Percentiles rank a stretch among this genome's conserved stretches.
phyloP scores from a whole-genome alignment of 2,888 invertebrate genomes.

The Cantharis rustica region DNA sequence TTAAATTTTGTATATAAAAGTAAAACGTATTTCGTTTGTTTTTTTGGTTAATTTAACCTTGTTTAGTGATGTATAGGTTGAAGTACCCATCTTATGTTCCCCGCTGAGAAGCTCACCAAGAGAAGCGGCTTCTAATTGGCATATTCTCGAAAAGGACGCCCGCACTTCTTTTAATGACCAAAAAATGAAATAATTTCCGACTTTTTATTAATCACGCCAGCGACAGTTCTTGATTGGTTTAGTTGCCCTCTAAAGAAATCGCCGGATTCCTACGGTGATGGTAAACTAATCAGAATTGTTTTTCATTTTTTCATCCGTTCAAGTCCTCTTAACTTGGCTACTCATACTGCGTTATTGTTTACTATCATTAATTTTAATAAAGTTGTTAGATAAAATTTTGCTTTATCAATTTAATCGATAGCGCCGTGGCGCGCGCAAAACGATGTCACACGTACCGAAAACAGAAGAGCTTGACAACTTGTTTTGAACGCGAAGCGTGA shows the following conservation, averaged over 20 bases:
- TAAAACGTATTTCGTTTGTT: neutral
- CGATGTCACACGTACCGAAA: neutral
- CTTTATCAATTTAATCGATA: neutral
- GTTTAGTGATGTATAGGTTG: constrained; percentile 26
- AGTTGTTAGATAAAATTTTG: constrained; percentile 11
- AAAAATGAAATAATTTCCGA: constrained; percentile 31
- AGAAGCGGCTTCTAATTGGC: constrained; percentile 33
- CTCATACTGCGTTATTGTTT: constrained; percentile 37
- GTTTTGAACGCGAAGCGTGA: neutral
- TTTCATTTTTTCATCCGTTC: constrained; percentile 28
- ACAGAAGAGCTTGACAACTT: neutral
- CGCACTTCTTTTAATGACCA: constrained; percentile 46
- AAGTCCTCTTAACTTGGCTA: constrained; percentile 28
- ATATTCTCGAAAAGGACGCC: constrained; percentile 36
- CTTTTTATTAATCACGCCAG: constrained; percentile 36
- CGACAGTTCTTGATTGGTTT: constrained; percentile 37
- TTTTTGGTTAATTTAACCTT: constrained; percentile 4
- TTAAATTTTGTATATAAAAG: neutral
- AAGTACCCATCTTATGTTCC: constrained; percentile 24
- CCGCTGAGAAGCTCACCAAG: constrained; percentile 30
- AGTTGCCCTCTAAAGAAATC: constrained; percentile 30
- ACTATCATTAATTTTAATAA: constrained; percentile 38
- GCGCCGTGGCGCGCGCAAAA: neutral
- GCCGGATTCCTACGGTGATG: constrained; percentile 33
- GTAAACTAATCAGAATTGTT: constrained; percentile 37